phyloP scores from a whole-genome alignment of 1,140 invertebrate species.

The Rhyzopertha dominica region DNA sequence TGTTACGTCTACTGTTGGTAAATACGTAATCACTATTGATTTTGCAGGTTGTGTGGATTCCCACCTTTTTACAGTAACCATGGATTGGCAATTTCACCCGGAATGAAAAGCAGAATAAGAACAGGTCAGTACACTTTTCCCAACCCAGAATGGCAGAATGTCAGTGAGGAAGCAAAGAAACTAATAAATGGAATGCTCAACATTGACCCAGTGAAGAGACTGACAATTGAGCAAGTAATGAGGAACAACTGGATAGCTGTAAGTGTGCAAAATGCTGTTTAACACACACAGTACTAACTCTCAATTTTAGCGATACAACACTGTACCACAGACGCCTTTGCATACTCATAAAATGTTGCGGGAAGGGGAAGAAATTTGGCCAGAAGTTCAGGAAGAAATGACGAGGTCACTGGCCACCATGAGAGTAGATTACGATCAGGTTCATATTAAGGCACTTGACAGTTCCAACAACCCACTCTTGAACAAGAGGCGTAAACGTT shows the following conservation, averaged over 20 bases:
- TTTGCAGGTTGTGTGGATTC: constrained; percentile 84
- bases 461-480: constrained; percentile 87
- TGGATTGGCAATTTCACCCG: constrained; percentile 94
- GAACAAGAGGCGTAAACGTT: constrained; percentile 71
- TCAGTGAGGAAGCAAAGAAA: constrained; percentile 91
- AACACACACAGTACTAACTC: neutral
- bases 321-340: constrained; percentile 89
- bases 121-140: constrained; percentile 97
- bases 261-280: constrained; percentile 45
- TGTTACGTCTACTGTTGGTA: neutral
- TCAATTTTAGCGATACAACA: constrained; percentile 66
- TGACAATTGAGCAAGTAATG: constrained; percentile 89
- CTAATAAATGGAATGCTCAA: constrained; percentile 90
- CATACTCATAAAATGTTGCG: constrained; percentile 81
- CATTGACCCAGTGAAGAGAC: constrained; percentile 84
- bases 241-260: constrained; percentile 85
- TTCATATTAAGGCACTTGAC: constrained; percentile 84
- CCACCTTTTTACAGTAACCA: constrained; percentile 98
- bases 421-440: constrained; percentile 90
- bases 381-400: constrained; percentile 98
- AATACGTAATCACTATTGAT: constrained; percentile 18
- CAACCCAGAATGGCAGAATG: constrained; percentile 91
- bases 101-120: constrained; percentile 98
- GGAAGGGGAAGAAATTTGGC: constrained; percentile 89
- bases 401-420: constrained; percentile 93